Base-by-base conservation (phyloP, 2,888 invertebrate species). In the Noctua janthina region DNA sequence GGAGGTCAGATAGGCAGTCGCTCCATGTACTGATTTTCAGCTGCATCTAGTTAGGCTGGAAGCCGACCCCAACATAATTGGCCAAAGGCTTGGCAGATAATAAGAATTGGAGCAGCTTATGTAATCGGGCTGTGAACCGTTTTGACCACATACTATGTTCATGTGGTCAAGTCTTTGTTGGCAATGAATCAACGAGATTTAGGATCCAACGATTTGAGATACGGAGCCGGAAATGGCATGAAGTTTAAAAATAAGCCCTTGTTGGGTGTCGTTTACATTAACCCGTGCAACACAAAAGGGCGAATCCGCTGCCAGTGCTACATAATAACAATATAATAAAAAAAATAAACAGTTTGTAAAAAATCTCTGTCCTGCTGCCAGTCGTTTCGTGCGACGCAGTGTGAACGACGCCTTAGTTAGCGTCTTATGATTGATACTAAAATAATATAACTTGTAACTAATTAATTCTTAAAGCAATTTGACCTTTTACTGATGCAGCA, bases 101-200 rank as follows among this genome's bases (percentile, higher is more conserved):
- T 46, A n/a, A 74, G 68, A 86, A 86, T 72, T 77, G 82, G 73
- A 88, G n/a, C 78, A 74, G 76, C 68, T 74, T 67, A 81, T 69
- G 49, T 78, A 73, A 76, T 77, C 62, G 72, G 46, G 20, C 17
- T 10, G 43, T 7, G 49, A 73, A 66, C 75, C 78, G 62, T 88
- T 85, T 64, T 56, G 73, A 85, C 75, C 75, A 59, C 64, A 84
- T 67, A 70, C 68, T 69, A 17, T 5, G 64, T 20, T 62, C 64
- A 70, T 56, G 35, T 70, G 62, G 62, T 70, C 51, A 86, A 66
- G 69, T 86, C 59, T 71, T 79, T 72, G 59, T 76, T 85, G 74
- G 74, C 71, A 74, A 64, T 73, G n/a, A 74, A 77, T 88, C 77
- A 81, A 85, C n/a, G 29, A 76, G 69, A 67, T 70, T 74, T 64